phyloP scores from a whole-genome alignment of 2,797 vertebrate genomes.

The Poeciliopsis gracilis region DNA sequence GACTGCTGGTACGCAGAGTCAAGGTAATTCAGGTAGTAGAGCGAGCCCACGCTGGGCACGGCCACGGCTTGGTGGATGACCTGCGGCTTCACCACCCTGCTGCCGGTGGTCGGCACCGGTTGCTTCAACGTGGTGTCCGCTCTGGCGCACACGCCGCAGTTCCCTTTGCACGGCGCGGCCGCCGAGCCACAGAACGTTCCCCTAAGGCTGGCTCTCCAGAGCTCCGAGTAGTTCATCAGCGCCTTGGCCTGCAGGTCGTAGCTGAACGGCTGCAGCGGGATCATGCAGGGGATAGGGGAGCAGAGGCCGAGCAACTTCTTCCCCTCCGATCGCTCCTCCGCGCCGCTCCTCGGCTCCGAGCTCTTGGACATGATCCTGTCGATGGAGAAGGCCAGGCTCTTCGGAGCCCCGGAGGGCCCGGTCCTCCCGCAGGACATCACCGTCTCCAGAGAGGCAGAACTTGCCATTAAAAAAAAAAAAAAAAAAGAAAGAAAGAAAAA shows the following conservation, averaged over 20 bases:
- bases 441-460: conserved; percentile 90
- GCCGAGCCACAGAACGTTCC: conserved; percentile 84
- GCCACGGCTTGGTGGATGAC: conserved; percentile 92
- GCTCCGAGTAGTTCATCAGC: conserved; percentile 94
- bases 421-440: conserved; percentile 87
- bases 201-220: conserved; percentile 93
- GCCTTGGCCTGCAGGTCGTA: conserved; percentile 94
- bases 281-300: conserved; percentile 93
- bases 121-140: conserved; percentile 86
- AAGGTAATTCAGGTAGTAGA: conserved; percentile 98
- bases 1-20: conserved; percentile 91
- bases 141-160: conserved; percentile 90
- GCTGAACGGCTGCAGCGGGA: conserved; percentile 90
- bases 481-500: too few species aligned
- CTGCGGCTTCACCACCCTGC: conserved; percentile 95
- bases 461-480: conserved; percentile 78
- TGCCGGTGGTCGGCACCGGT: conserved; percentile 76
- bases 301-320: conserved; percentile 89
- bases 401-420: conserved; percentile 86
- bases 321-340: conserved; percentile 81
- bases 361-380: conserved; percentile 98
- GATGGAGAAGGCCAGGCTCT: conserved; percentile 97
- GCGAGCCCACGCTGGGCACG: conserved; percentile 87
- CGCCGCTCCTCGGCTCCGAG: conserved; percentile 82
- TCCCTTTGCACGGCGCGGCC: conserved; percentile 88